Evolutionary conservation across 2,113 vertebrate genomes (phyloP), one percentile per base, ranked within the genome.

Genomic region (Parotia lawesii): DNA sequence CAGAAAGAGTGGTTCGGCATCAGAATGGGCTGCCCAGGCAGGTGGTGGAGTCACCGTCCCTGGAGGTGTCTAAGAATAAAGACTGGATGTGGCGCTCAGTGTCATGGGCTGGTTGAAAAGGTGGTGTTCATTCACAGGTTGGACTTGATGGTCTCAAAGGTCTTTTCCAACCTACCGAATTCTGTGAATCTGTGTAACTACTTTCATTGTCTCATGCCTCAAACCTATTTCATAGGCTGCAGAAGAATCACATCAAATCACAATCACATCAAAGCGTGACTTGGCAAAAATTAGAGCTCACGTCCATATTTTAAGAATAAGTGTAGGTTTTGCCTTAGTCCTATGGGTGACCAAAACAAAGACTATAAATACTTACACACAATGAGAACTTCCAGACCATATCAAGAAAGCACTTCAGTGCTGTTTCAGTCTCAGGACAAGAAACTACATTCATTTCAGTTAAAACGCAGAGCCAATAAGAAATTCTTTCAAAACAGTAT

Each of bases 41-140:
- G 17, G 1, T 22, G 22, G 3, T 56, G 3, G 28, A 47, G 27
- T 54, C 27, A 22, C 20, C 1, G 1, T 38, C 37, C 9, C 35
- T 42, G 24, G 5, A 60, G 2, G 10, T 31, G 3, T 14, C 14
- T 37, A 37, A 37, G 11, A 12, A 45, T 37, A 37, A 72, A 45
- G 47, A 54, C 5, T 18, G 15, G 15, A 47, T 16, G 17, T 23
- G 19, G 19, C 19, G 6, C 12, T 73, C 14, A 12, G 12, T 64
- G 58, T 19, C 22, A 10, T 19, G 28, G 12, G 22, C 5, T 47
- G 2, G 23, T 73, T 28, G n/a, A 56, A 15, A 40, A 12, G 5
- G 9, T 12, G 18, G 5, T 19, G 23, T 23, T 64, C 6, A 4
- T 4, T 11, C 58, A 28, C 2, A 28, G 23, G 15, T 6, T 40